Evolutionary conservation across 2,113 vertebrate species (phyloP), one percentile per base, ranked within the genome.

Genomic region (Oncorhynchus tshawytscha): DNA sequence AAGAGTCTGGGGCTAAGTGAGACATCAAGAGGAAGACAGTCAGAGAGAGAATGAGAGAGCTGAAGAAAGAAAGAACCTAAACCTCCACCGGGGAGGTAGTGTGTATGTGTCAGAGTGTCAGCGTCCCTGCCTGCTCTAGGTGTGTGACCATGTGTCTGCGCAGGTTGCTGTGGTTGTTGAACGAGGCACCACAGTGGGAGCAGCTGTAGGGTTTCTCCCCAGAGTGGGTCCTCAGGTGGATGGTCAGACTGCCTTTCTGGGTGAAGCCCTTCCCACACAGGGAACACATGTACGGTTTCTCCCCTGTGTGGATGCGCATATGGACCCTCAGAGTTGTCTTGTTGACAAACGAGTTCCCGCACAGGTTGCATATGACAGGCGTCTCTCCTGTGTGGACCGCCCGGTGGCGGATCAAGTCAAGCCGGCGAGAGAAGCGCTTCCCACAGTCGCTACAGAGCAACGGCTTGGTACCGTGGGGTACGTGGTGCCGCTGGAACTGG

Each of bases 201-300:
- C 95, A 95, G 69, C 82, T 88, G 68, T 94, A 95, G 0, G 94
- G 94, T 80, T 95, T 95, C 86, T 95, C 94, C 1, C 94, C 94
- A 1, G 94, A 94, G 86, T 95, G 95, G 1, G 93, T 95, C 81
- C 94, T 89, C 70, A 94, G 89, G 60, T 95, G 95, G 13, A 94
- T 94, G 70, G 94, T 94, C 75, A 95, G 91, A 85, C 93, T 94
- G 4, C 94, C 94, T 48, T 92, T 93, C 86, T 95, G 94, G 9
- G 93, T 94, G 89, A 95, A 95, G 86, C 94, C 93, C 71, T 95
- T 95, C 59, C 94, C 94, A 1, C 95, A 95, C 71, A 93, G 92
- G 0, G 82, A 73, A 22, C 95, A 95, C 4, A 88, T 92, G 29
- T 94, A 95, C 13, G 95, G 93, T 86, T 94, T 94, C 88, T 95